These are phyloP conservation scores for Caenorhabditis elegans DNA, from an alignment of 1,140 invertebrate genomes.

Conservation along the genomic window WBcel235 BX284606.5:9812001-9812500, in stretches of 20 bases:
- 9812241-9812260: background rate
- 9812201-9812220: constrained; percentile 5
- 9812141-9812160: background rate
- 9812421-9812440: background rate
- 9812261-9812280: background rate
- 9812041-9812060: background rate
- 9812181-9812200: too few relatives aligned
- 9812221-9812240: background rate
- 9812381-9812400: background rate
- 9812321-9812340: background rate
- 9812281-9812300: background rate
- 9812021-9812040: background rate
- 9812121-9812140: background rate
- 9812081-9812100: background rate
- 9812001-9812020: background rate
- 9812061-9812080: background rate
- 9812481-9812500: background rate
- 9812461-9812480: background rate
- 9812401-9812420: background rate
- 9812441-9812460: background rate
- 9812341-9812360: background rate
- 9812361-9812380: too few relatives aligned
- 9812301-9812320: background rate
- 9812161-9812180: background rate
- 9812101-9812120: background rate